A percentile compares a stretch with the other conserved stretches of the same genome.
Conservation (phyloP, 2,888 invertebrate species). For the Cephonodes hylas region DNA sequence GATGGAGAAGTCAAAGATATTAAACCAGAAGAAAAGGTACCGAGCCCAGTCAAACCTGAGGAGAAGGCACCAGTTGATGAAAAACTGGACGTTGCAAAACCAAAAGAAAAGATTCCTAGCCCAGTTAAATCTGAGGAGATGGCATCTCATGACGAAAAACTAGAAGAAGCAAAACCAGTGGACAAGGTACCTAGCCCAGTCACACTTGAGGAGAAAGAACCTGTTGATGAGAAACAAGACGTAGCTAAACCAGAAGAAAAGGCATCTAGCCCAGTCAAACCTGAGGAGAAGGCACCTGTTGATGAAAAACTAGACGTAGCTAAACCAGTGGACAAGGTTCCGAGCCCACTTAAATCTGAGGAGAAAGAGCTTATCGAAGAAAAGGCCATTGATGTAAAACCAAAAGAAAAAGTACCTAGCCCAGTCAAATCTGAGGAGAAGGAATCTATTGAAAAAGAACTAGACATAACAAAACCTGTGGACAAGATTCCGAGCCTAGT, state of each 20-base stretch:
- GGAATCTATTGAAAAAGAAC: neutral
- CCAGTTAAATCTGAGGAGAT: slow-evolving; percentile 11
- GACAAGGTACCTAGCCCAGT: slow-evolving; percentile 8
- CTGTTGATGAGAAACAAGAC: neutral
- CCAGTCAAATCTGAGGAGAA: slow-evolving; percentile 14
- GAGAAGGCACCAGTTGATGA: slow-evolving; percentile 16
- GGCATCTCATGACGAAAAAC: neutral
- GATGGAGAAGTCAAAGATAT: neutral
- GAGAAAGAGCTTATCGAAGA: too few species aligned
- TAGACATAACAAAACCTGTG: neutral
- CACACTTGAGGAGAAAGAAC: slow-evolving; percentile 13
- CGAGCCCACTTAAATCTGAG: neutral
- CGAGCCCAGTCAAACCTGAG: slow-evolving; percentile 13
- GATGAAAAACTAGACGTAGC: neutral
- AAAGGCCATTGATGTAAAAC: too few species aligned
- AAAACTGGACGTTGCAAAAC: neutral
- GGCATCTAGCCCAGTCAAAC: neutral
- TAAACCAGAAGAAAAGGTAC: slow-evolving; percentile 17
- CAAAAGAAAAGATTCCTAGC: slow-evolving; percentile 10
- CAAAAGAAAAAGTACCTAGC: neutral
- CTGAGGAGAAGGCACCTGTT: slow-evolving; percentile 10
- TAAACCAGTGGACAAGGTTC: neutral
- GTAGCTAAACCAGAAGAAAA: neutral
- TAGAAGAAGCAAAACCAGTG: neutral
- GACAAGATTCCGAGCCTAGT: neutral